Conservation (phyloP, 2,797 vertebrate genomes). For the Molossus molossus region DNA sequence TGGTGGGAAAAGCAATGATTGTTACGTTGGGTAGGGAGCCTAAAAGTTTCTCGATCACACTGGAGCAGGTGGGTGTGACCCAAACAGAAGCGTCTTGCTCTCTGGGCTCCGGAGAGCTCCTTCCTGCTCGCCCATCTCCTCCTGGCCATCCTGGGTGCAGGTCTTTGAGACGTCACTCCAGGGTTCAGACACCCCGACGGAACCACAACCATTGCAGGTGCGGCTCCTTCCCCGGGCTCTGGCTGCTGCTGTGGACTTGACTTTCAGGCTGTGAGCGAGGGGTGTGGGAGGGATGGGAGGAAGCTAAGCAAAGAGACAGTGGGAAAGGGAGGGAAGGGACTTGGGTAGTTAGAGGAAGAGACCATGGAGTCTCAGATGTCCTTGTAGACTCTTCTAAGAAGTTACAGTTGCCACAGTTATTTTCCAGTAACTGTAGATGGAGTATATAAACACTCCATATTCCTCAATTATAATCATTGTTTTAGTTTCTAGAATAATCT, state of each 20-base stretch:
- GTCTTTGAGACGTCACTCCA: not conserved
- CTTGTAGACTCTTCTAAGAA: not conserved
- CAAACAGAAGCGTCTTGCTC: not conserved
- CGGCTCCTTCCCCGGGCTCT: too few relatives aligned
- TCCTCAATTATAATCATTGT: not conserved
- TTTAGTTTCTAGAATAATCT: slow-evolving; percentile 17
- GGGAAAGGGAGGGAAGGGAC: not conserved
- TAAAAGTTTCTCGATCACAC: not conserved
- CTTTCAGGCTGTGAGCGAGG: not conserved
- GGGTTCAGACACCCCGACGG: not conserved
- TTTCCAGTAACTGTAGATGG: not conserved
- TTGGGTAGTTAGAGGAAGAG: not conserved
- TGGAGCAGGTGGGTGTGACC: not conserved
- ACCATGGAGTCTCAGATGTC: not conserved
- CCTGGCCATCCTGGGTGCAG: too few relatives aligned
- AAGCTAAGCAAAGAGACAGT: not conserved
- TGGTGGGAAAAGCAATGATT: not conserved
- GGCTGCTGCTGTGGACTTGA: not conserved
- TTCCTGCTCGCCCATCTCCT: not conserved
- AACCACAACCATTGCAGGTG: not conserved
- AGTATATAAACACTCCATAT: not conserved
- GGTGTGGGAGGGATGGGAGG: too few relatives aligned
- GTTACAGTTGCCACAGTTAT: not conserved
- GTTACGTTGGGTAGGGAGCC: not conserved
- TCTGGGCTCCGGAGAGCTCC: not conserved